These are phyloP conservation scores for Ailurus styani DNA, from an alignment of 2,113 vertebrate genomes.

Conservation along the genomic window DNA sequence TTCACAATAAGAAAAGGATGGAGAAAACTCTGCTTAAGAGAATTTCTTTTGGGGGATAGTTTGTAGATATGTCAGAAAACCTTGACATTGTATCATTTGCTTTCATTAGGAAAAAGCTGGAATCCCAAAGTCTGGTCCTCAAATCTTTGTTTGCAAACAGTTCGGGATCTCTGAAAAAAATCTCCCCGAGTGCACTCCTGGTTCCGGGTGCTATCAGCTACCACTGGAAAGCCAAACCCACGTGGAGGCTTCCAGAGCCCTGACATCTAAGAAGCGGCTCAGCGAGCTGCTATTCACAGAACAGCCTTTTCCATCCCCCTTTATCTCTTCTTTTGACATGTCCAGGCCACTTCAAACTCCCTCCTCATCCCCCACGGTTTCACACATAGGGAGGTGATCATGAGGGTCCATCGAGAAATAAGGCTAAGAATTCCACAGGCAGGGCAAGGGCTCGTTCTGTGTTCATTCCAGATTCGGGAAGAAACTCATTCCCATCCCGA, in stretches of 20 bases:
- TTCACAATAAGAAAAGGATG: background rate
- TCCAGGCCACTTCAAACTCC: background rate
- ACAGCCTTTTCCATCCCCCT: background rate
- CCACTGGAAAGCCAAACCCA: background rate
- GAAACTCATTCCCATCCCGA: background rate
- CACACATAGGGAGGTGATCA: background rate
- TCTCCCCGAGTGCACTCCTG: background rate
- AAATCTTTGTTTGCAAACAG: background rate
- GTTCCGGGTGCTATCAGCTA: background rate
- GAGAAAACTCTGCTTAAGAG: background rate
- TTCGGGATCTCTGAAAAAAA: background rate
- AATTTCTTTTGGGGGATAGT: background rate
- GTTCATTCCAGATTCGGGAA: background rate
- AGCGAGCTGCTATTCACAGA: background rate
- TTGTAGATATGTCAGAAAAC: background rate
- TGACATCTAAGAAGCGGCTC: background rate
- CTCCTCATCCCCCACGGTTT: background rate
- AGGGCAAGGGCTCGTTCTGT: background rate
- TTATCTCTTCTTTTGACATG: background rate
- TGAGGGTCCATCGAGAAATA: background rate
- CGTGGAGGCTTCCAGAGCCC: background rate
- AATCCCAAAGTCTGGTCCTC: background rate
- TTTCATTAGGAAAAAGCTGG: background rate
- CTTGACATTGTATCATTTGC: background rate
- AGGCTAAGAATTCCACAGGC: background rate